Percentiles rank a stretch among this genome's conserved stretches.
Evolutionary conservation across 2,797 vertebrate species (phyloP).

Genomic region (Macropus fuliginosus): DNA sequence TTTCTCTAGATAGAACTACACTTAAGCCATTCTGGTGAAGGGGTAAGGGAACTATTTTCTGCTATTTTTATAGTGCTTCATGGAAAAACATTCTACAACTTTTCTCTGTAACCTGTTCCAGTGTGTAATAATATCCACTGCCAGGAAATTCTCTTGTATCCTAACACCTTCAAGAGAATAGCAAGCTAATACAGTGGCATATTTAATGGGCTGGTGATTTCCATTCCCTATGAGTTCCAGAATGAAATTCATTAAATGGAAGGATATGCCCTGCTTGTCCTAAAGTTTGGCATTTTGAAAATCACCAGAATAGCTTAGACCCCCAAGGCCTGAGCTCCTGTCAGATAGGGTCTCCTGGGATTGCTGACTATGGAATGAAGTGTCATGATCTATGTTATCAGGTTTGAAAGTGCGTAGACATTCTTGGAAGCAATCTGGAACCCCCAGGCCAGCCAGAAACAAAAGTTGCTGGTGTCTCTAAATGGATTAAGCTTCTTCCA

Average conservation of each 20-base stretch:
- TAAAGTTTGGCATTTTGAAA: neutral
- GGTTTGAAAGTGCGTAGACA: neutral
- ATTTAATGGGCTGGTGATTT: neutral
- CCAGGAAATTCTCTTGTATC: slow-evolving; percentile 1
- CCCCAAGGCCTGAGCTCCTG: neutral
- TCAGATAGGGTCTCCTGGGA: neutral
- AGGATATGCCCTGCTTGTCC: neutral
- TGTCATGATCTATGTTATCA: neutral
- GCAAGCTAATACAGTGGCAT: neutral
- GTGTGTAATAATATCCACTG: neutral
- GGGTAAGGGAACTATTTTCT: neutral
- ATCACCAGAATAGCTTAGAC: neutral
- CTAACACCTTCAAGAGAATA: slow-evolving; percentile 4
- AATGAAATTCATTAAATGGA: neutral
- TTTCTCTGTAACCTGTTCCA: slow-evolving; percentile 3
- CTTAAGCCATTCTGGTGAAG: neutral
- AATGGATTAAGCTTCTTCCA: neutral
- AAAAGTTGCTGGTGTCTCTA: neutral
- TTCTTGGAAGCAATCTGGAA: neutral
- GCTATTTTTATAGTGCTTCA: neutral
- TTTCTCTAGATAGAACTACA: neutral
- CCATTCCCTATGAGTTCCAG: neutral
- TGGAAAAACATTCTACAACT: neutral
- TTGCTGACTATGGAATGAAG: neutral
- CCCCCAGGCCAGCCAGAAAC: neutral